Evolutionary conservation across 2,113 vertebrate genomes (phyloP).

Genomic region (Pungitius pungitius): DNA sequence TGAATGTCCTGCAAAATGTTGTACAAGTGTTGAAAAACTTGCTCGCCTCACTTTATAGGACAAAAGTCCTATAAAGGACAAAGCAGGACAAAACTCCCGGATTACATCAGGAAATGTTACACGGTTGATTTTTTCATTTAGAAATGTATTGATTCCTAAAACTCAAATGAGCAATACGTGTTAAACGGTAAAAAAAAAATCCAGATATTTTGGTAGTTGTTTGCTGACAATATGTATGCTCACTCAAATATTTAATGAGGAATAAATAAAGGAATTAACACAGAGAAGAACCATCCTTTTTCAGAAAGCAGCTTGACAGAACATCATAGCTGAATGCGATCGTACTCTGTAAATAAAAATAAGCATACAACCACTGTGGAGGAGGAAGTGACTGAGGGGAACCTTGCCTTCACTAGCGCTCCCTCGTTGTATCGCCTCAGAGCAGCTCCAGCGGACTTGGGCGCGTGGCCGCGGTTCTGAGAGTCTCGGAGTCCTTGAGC

Average conservation of each 20-base stretch:
- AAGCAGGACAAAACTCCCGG: too few species aligned
- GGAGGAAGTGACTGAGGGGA: background rate
- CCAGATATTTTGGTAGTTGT: background rate
- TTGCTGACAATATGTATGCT: background rate
- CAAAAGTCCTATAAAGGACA: too few species aligned
- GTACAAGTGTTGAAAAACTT: background rate
- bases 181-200: background rate
- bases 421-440: conserved; percentile 92
- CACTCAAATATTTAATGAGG: background rate
- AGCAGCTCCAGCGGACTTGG: conserved; percentile 89
- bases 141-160: too few species aligned
- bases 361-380: background rate
- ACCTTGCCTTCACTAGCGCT: conserved; percentile 82
- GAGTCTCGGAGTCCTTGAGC: conserved; percentile 88
- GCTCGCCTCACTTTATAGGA: background rate
- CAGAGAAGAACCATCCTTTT: background rate
- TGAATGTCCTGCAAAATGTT: conserved; percentile 86
- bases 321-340: background rate
- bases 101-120: background rate
- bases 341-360: background rate
- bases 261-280: background rate
- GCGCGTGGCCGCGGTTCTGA: conserved; percentile 80
- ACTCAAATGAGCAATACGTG: background rate
- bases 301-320: background rate
- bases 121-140: background rate